phyloP scores from a whole-genome alignment of 2,113 vertebrate genomes.

The Siniperca knerii region DNA sequence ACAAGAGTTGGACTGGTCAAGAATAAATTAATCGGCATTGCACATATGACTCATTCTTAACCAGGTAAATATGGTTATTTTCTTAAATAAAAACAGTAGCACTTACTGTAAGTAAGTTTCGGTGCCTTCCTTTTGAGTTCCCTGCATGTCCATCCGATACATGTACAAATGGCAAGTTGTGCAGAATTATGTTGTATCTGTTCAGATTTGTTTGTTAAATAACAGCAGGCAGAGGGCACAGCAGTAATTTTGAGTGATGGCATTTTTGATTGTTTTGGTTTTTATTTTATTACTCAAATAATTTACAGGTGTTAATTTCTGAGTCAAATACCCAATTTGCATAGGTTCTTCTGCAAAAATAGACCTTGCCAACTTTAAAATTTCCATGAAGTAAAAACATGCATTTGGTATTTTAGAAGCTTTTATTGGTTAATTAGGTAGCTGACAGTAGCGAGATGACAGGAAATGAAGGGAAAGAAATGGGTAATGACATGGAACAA shows the following conservation, averaged over 20 bases:
- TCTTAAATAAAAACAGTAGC: not conserved
- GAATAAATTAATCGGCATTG: not conserved
- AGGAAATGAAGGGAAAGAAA: not conserved
- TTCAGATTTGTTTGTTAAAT: not conserved
- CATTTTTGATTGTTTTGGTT: not conserved
- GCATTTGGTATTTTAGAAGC: not conserved
- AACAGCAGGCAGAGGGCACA: not conserved
- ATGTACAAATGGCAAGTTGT: not conserved
- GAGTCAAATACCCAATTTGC: not conserved
- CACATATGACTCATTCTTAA: constrained; percentile 1
- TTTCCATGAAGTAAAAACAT: not conserved
- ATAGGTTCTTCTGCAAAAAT: not conserved
- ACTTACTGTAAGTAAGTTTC: no score
- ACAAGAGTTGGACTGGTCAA: not conserved
- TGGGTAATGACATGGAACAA: not conserved
- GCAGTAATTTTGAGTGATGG: not conserved
- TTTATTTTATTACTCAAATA: not conserved
- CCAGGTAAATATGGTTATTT: not conserved
- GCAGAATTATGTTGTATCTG: not conserved
- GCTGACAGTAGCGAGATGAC: not conserved
- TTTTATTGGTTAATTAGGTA: not conserved
- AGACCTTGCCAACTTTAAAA: not conserved
- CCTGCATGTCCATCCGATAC: not conserved
- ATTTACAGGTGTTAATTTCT: not conserved
- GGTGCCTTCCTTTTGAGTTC: no score